Conservation (phyloP, 2,888 invertebrate species). For the Tipula unca region DNA sequence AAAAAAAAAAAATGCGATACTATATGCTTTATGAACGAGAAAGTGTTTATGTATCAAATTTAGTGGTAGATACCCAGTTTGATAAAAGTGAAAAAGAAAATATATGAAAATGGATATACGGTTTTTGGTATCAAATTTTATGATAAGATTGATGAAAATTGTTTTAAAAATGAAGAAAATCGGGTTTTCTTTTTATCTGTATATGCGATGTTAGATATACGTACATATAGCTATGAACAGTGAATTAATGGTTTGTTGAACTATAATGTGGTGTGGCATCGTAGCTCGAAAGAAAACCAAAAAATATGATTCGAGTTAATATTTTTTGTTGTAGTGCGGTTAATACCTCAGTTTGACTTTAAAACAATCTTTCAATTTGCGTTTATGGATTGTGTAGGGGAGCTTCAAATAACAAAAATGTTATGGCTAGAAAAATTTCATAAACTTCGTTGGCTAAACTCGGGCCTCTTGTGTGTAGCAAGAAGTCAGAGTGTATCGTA, state of each 20-base stretch:
- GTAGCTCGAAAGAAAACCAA: too few relatives aligned
- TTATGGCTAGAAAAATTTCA: too few relatives aligned
- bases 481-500: too few relatives aligned
- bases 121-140: neutral
- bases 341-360: too few relatives aligned
- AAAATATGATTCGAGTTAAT: too few relatives aligned
- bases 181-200: neutral
- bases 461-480: too few relatives aligned
- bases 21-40: neutral
- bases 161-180: neutral
- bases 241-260: neutral
- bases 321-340: too few relatives aligned
- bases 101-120: neutral
- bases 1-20: neutral
- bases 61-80: neutral
- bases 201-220: neutral
- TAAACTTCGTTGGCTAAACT: too few relatives aligned
- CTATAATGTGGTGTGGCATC: neutral
- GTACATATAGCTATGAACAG: neutral
- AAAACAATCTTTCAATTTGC: too few relatives aligned
- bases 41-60: neutral
- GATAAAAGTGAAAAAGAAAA: neutral
- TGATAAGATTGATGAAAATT: constrained; percentile 8
- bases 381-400: too few relatives aligned
- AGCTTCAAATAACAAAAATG: too few relatives aligned